A percentile compares a stretch with the other conserved stretches of the same genome.
These are phyloP conservation scores for Fistularia commersonii DNA, from an alignment of 2,797 vertebrate species.

Conservation along the genomic window DNA sequence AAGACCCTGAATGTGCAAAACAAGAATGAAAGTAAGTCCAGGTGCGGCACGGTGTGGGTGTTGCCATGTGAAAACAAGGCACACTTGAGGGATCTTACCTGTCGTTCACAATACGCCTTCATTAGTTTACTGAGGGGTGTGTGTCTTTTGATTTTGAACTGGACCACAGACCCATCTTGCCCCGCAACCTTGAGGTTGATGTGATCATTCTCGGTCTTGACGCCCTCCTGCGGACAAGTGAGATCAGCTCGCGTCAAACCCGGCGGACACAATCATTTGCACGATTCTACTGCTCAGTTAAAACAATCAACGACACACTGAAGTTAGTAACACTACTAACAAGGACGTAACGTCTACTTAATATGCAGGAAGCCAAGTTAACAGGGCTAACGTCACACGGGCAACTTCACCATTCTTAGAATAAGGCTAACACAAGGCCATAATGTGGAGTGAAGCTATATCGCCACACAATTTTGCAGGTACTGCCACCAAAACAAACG, in stretches of 20 bases:
- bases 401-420: too few species aligned
- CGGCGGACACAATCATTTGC: too few species aligned
- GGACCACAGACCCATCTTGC: conserved; percentile 91
- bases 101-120: conserved; percentile 93
- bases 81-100: conserved; percentile 69
- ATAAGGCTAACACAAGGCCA: too few species aligned
- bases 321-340: too few species aligned
- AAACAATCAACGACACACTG: too few species aligned
- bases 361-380: neutral
- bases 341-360: neutral
- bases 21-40: neutral
- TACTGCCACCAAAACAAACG: neutral
- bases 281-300: too few species aligned
- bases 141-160: conserved; percentile 95
- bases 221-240: conserved; percentile 78
- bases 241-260: neutral
- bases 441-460: too few species aligned
- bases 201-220: conserved; percentile 91
- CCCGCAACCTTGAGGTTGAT: conserved; percentile 93
- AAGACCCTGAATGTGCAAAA: conserved; percentile 78
- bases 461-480: neutral
- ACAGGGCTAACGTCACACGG: neutral
- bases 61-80: neutral
- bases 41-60: too few species aligned
- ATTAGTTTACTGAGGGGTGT: conserved; percentile 92